phyloP scores from a whole-genome alignment of 2,797 vertebrate species.

The Sebastes vulpes region DNA sequence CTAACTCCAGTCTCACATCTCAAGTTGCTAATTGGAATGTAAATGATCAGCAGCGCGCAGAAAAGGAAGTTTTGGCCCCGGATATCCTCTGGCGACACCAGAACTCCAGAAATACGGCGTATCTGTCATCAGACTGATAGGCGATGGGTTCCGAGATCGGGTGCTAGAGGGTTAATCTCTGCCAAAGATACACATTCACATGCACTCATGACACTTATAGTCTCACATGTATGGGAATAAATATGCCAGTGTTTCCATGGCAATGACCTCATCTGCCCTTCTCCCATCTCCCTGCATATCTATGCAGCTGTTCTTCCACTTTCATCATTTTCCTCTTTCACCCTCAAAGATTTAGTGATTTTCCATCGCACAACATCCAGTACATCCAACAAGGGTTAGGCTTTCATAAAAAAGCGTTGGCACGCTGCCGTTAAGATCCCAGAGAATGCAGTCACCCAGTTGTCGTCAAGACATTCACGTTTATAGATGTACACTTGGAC shows the following conservation, averaged over 20 bases:
- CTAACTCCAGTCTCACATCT: too few species aligned
- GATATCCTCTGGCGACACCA: too few species aligned
- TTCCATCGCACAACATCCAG: neutral
- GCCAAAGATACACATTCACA: neutral
- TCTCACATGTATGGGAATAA: neutral
- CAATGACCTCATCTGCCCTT: neutral
- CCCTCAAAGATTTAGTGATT: neutral
- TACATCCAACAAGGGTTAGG: neutral
- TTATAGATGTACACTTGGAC: slow-evolving; percentile 2
- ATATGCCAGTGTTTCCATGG: slow-evolving; percentile 29
- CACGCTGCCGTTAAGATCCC: neutral
- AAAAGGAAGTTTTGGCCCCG: too few species aligned
- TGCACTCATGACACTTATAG: neutral
- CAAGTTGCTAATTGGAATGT: too few species aligned
- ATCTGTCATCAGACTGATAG: too few species aligned
- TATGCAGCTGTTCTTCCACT: neutral
- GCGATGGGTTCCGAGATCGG: neutral
- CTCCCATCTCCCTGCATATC: neutral
- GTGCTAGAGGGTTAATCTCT: neutral
- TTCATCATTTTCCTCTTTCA: neutral
- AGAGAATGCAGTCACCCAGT: neutral
- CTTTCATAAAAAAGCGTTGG: neutral
- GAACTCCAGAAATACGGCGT: too few species aligned
- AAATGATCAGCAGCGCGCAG: too few species aligned
- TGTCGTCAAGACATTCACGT: slow-evolving; percentile 4